Evolutionary conservation across 2,797 vertebrate species (phyloP).

Genomic region (Botia kubotai): DNA sequence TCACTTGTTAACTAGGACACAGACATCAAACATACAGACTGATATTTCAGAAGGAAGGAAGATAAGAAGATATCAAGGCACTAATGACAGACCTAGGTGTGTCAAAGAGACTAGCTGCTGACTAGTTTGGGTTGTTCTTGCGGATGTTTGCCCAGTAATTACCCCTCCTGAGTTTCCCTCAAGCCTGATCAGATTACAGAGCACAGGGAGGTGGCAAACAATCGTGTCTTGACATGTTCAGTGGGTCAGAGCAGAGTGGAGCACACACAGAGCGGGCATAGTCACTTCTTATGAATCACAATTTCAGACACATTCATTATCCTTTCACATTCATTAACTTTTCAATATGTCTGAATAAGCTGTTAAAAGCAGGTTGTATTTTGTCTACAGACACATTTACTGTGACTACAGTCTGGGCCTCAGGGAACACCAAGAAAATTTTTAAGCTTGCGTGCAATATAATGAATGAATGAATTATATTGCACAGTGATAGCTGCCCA

Average conservation of each 20-base stretch:
- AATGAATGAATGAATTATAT: background rate
- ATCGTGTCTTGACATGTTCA: slow-evolving; percentile 58
- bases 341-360: slow-evolving; percentile 23
- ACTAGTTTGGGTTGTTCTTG: slow-evolving; percentile 47
- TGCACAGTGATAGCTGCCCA: no score
- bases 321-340: slow-evolving; percentile 21
- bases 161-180: slow-evolving; percentile 38
- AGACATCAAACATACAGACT: background rate
- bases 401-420: background rate
- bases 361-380: background rate
- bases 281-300: slow-evolving; percentile 9
- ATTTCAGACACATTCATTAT: slow-evolving; percentile 39
- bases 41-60: background rate
- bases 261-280: background rate
- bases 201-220: slow-evolving; percentile 33
- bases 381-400: background rate
- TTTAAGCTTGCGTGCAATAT: background rate
- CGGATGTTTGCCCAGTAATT: slow-evolving; percentile 60
- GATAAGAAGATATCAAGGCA: slow-evolving; percentile 14
- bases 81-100: slow-evolving; percentile 50
- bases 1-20: background rate
- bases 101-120: slow-evolving; percentile 10
- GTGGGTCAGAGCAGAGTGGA: slow-evolving; percentile 22
- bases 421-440: background rate
- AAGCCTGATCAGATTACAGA: slow-evolving; percentile 46